These are phyloP conservation scores for Sandelia bainsii DNA, from an alignment of 2,797 vertebrate species.

Conservation along the genomic window DNA sequence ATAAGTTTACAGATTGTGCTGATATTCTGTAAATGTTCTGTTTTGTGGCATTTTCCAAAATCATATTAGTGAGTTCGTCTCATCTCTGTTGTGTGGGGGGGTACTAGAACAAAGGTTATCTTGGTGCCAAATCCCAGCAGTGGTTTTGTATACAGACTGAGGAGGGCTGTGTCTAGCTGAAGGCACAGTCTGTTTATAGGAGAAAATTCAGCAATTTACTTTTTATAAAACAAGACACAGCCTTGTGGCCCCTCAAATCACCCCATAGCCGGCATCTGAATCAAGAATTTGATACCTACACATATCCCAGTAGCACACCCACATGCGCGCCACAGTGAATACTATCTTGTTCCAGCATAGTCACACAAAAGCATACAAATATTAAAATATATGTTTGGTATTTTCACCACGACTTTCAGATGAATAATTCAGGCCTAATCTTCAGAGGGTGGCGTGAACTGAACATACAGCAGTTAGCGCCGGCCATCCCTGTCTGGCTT, in stretches of 20 bases:
- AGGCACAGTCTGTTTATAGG: conserved; percentile 42
- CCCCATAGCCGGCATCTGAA: conserved; percentile 43
- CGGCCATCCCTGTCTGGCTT: conserved; percentile 56
- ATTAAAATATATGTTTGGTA: conserved; percentile 73
- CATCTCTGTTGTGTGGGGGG: conserved; percentile 6
- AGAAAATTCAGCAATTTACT: conserved; percentile 60
- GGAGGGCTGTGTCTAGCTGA: conserved; percentile 36
- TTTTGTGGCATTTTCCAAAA: conserved; percentile 30
- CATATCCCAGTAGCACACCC: conserved; percentile 33
- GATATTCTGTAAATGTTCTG: conserved; percentile 37
- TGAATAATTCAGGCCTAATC: conserved; percentile 79
- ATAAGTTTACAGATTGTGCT: conserved; percentile 19
- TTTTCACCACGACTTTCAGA: conserved; percentile 69
- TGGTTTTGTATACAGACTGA: conserved; percentile 27
- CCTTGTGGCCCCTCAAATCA: conserved; percentile 38
- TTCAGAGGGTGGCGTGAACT: conserved; percentile 63
- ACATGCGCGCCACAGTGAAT: conserved; percentile 33
- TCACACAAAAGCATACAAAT: conserved; percentile 55
- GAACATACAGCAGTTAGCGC: conserved; percentile 57
- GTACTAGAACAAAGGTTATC: conserved; percentile 53
- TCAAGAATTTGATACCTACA: conserved; percentile 38
- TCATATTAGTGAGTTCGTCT: conserved; percentile 32
- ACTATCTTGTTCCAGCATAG: conserved; percentile 40
- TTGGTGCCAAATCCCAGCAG: conserved; percentile 35
- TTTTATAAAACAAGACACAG: conserved; percentile 68